These are phyloP conservation scores for Erebia ligea DNA, from an alignment of 2,888 invertebrate species.

Conservation along the genomic window DNA sequence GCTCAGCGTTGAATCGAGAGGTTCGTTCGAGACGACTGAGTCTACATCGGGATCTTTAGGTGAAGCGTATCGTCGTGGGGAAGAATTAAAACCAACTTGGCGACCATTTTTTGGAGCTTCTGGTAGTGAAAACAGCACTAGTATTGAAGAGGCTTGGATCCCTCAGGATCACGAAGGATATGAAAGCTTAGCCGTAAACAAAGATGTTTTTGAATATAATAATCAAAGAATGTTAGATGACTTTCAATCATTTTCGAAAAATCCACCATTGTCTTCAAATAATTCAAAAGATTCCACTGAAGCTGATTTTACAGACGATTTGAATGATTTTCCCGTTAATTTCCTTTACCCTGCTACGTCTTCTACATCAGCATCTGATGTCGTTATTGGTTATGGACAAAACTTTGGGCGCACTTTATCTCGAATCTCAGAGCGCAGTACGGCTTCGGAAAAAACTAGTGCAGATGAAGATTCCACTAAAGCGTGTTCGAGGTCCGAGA, in stretches of 20 bases:
- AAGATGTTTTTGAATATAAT: constrained; percentile 74
- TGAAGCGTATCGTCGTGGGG: constrained; percentile 86
- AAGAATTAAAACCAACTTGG: constrained; percentile 91
- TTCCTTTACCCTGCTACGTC: constrained; percentile 88
- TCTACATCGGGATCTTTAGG: constrained; percentile 90
- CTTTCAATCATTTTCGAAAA: constrained; percentile 77
- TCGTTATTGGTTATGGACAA: constrained; percentile 87
- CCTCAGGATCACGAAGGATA: constrained; percentile 88
- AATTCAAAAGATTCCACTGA: constrained; percentile 83
- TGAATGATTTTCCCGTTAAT: constrained; percentile 89
- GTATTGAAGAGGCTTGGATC: constrained; percentile 92
- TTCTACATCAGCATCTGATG: constrained; percentile 84
- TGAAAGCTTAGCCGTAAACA: constrained; percentile 79
- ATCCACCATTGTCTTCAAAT: constrained; percentile 74
- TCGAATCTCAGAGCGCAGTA: constrained; percentile 93
- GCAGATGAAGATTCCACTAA: constrained; percentile 94
- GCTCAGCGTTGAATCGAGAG: constrained; percentile 87
- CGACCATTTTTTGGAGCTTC: constrained; percentile 91
- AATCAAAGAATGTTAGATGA: constrained; percentile 77
- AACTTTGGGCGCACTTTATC: constrained; percentile 92
- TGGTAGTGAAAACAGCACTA: constrained; percentile 91
- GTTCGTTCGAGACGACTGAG: constrained; percentile 88
- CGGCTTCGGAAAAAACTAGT: constrained; percentile 94
- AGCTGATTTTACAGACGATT: constrained; percentile 88
- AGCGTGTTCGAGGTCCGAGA: constrained; percentile 92